Evolutionary conservation across 2,888 invertebrate species (phyloP).

Genomic region (Sminthurinus aureus): DNA sequence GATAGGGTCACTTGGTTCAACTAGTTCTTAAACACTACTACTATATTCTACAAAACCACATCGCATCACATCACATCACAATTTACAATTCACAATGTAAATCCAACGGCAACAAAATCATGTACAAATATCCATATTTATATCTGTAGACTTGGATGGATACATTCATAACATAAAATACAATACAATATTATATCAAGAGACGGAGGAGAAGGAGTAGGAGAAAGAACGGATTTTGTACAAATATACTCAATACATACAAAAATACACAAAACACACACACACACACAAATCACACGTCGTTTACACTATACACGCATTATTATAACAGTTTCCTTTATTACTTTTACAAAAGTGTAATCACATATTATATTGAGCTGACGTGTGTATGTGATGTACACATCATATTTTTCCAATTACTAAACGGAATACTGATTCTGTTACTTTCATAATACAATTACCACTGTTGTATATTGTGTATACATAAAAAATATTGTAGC

Average conservation of each 20-base stretch:
- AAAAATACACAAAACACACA: neutral
- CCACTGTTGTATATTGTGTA: no score
- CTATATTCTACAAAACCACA: neutral
- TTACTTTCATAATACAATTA: no score
- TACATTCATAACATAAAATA: neutral
- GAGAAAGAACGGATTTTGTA: neutral
- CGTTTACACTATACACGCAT: no score
- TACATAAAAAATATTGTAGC: no score
- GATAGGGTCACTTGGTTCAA: slow-evolving; percentile 41
- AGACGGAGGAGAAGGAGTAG: neutral
- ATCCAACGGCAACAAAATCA: neutral
- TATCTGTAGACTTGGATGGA: neutral
- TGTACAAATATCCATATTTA: neutral
- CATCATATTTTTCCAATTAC: no score
- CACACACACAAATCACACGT: neutral
- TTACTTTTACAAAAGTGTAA: no score
- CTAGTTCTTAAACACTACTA: slow-evolving; percentile 7
- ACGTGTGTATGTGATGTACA: no score
- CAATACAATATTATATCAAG: no score
- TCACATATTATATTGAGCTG: no score
- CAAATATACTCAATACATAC: neutral
- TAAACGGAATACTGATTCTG: no score
- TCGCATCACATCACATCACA: neutral
- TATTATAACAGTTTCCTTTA: no score
- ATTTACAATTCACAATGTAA: neutral